Percentiles rank a stretch among this genome's conserved stretches.
Evolutionary conservation across 2,797 vertebrate genomes (phyloP).

Genomic region (Euthynnus affinis): DNA sequence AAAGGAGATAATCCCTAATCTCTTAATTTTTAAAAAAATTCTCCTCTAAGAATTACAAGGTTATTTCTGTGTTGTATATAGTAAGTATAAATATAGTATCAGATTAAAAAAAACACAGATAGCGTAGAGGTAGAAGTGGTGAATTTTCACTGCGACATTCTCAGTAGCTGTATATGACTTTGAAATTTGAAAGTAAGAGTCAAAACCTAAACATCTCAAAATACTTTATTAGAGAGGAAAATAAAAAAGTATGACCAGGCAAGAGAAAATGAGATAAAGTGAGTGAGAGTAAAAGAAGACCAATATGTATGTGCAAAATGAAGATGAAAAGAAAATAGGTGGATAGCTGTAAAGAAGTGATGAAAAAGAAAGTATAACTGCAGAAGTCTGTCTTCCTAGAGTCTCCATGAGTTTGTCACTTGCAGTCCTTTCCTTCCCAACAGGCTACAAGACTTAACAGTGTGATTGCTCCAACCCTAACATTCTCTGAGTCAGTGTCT

Average conservation of each 20-base stretch:
- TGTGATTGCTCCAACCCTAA: constrained; percentile 31
- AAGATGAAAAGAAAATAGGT: constrained; percentile 19
- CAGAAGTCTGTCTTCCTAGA: constrained; percentile 6
- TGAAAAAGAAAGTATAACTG: background rate
- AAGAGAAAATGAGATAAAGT: background rate
- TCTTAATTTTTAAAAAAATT: background rate
- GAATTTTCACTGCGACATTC: background rate
- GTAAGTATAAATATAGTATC: background rate
- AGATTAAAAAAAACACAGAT: background rate
- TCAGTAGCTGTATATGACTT: background rate
- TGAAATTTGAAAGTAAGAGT: background rate
- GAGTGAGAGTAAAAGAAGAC: too few species aligned
- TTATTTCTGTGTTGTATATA: background rate
- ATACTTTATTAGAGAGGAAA: background rate
- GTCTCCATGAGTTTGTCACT: constrained; percentile 24
- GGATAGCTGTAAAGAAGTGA: background rate
- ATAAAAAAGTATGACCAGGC: background rate
- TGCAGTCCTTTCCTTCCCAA: constrained; percentile 31
- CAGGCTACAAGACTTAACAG: constrained; percentile 40
- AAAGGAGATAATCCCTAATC: background rate
- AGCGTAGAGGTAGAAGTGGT: background rate
- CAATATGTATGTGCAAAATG: background rate
- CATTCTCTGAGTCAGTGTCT: constrained; percentile 34
- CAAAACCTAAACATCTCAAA: background rate
- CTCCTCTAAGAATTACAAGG: background rate